A percentile compares a stretch with the other conserved stretches of the same genome.
Evolutionary conservation across 92 coral and sea anemone genomes (phyloP).

Genomic region (Epizoanthus stellaris): DNA sequence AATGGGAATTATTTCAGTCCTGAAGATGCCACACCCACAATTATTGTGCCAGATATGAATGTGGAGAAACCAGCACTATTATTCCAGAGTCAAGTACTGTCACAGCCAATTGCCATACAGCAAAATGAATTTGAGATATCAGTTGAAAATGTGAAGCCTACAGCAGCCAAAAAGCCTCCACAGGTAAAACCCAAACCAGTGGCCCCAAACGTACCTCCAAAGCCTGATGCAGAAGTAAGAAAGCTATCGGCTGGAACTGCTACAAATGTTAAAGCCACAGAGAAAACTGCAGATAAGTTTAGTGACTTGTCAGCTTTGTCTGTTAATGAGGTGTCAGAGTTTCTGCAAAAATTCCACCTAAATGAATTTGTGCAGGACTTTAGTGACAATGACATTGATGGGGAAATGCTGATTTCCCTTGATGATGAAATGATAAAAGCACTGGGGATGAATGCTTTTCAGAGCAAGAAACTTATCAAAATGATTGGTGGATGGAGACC

Average conservation of each 20-base stretch:
- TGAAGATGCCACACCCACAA: background rate
- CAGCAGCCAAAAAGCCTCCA: background rate
- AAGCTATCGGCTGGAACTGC: conserved; percentile 2
- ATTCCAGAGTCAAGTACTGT: background rate
- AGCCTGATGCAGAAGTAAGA: conserved; percentile 6
- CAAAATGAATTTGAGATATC: background rate
- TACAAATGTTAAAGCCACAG: background rate
- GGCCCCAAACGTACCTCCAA: conserved; percentile 35
- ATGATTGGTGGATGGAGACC: conserved; percentile 95
- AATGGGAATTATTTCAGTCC: too few species aligned
- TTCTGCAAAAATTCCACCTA: conserved; percentile 75
- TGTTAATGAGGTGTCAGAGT: conserved; percentile 74
- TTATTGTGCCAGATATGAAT: background rate
- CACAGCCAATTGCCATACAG: background rate
- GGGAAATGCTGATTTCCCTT: conserved; percentile 73
- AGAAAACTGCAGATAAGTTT: background rate
- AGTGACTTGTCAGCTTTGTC: conserved; percentile 44
- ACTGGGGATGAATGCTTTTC: conserved; percentile 85
- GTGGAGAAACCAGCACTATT: background rate
- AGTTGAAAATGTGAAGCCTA: background rate
- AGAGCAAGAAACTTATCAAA: conserved; percentile 79
- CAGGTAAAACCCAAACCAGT: conserved; percentile 30
- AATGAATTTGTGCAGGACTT: conserved; percentile 68
- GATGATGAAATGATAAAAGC: conserved; percentile 72
- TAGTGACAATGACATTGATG: conserved; percentile 79